Conservation (phyloP, 2,797 vertebrate species). For the Clamator glandarius region DNA sequence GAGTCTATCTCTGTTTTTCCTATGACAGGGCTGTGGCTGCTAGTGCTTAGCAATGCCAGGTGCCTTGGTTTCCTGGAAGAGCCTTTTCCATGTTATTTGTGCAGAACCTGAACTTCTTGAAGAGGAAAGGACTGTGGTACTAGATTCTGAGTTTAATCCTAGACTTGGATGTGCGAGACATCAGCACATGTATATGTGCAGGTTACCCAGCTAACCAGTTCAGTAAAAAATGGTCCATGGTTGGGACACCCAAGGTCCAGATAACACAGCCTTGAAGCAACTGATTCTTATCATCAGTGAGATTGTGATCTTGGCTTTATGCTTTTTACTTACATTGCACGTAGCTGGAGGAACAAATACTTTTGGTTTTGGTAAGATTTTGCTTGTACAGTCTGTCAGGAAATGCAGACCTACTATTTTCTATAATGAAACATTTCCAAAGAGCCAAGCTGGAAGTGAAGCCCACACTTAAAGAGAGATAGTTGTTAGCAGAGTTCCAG, state of each 20-base stretch:
- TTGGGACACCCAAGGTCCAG: background rate
- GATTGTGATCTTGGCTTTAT: background rate
- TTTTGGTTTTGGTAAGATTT: background rate
- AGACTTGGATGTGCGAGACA: background rate
- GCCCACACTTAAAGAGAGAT: background rate
- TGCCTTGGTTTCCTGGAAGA: background rate
- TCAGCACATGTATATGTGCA: fast-evolving
- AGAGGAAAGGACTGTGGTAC: background rate
- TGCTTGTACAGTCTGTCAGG: background rate
- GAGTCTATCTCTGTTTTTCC: background rate
- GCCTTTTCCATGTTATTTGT: background rate
- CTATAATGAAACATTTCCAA: background rate
- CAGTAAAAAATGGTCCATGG: background rate
- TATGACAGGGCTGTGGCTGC: background rate
- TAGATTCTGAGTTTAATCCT: background rate
- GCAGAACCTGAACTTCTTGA: background rate
- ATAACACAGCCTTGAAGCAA: background rate
- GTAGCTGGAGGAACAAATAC: background rate
- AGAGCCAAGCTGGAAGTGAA: background rate
- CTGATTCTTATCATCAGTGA: background rate
- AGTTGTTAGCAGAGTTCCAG: background rate
- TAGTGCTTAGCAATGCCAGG: background rate
- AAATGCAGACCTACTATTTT: conserved; percentile 18
- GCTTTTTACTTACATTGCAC: background rate
- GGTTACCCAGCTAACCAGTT: background rate